Percentiles rank a stretch among this genome's conserved stretches.
Evolutionary conservation across 2,888 invertebrate genomes (phyloP).

Genomic region (Hecatera dysodea): DNA sequence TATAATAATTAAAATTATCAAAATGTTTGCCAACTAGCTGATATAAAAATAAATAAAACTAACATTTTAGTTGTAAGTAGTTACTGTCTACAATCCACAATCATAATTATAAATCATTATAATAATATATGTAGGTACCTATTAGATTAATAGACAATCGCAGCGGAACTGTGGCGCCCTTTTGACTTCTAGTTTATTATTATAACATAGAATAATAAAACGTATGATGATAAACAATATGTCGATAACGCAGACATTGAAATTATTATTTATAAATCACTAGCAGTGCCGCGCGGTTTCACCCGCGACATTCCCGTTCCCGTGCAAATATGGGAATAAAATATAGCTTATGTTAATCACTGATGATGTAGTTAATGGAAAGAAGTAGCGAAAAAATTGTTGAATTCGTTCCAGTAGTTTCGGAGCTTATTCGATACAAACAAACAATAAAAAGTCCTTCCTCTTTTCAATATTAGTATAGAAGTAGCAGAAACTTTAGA

Average conservation of each 20-base stretch:
- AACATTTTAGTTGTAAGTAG: not conserved
- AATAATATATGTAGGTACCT: not conserved
- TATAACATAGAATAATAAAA: conserved; percentile 4
- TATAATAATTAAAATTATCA: not conserved
- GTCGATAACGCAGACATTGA: conserved; percentile 15
- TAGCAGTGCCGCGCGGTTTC: too few species aligned
- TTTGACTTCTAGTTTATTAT: conserved; percentile 19
- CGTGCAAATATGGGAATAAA: too few species aligned
- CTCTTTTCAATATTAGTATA: too few species aligned
- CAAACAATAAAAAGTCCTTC: too few species aligned
- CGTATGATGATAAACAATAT: conserved; percentile 25
- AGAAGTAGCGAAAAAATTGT: too few species aligned
- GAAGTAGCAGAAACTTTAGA: not conserved
- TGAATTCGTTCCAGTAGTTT: too few species aligned
- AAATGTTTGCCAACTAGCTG: not conserved
- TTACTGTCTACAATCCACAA: not conserved
- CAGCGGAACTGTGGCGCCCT: conserved; percentile 51
- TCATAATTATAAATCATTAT: conserved; percentile 6
- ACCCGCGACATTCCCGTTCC: too few species aligned
- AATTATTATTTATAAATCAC: not conserved
- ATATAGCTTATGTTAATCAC: too few species aligned
- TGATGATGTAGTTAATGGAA: too few species aligned
- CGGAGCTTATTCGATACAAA: too few species aligned
- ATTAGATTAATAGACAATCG: conserved; percentile 34
- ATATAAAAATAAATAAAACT: conserved; percentile 18